These are phyloP conservation scores for Eulithis prunata DNA, from an alignment of 2,888 invertebrate genomes.

Conservation along the genomic window DNA sequence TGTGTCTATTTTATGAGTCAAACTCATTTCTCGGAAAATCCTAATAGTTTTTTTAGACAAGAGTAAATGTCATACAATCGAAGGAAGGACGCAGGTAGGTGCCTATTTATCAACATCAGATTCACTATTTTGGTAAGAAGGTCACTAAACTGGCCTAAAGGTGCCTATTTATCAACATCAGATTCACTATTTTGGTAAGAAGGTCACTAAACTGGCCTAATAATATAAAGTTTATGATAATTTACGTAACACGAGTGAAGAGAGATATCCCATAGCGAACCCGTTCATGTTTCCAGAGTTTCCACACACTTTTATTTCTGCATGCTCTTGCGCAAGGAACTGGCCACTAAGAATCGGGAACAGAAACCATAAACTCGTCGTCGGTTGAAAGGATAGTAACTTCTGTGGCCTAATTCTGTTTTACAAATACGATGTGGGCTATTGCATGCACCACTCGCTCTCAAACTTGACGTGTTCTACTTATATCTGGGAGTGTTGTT, in stretches of 20 bases:
- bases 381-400: conserved; percentile 48
- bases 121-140: conserved; percentile 46
- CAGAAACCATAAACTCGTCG: conserved; percentile 51
- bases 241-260: conserved; percentile 59
- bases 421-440: conserved; percentile 23
- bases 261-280: conserved; percentile 53
- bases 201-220: conserved; percentile 46
- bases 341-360: conserved; percentile 47
- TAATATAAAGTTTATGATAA: conserved; percentile 56
- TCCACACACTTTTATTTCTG: conserved; percentile 69
- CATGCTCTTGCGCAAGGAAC: conserved; percentile 68
- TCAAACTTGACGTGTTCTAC: conserved; percentile 7
- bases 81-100: not conserved
- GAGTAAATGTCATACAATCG: not conserved
- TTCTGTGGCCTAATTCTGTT: conserved; percentile 41
- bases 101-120: conserved; percentile 2
- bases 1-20: conserved; percentile 16
- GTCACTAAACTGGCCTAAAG: conserved; percentile 43
- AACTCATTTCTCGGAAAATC: conserved; percentile 21
- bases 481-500: conserved; percentile 1
- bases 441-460: conserved; percentile 13
- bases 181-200: conserved; percentile 42
- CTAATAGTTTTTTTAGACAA: not conserved
- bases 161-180: conserved; percentile 4
- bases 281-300: conserved; percentile 60